phyloP scores from a whole-genome alignment of 2,113 vertebrate genomes.

The Cnemophilus loriae region DNA sequence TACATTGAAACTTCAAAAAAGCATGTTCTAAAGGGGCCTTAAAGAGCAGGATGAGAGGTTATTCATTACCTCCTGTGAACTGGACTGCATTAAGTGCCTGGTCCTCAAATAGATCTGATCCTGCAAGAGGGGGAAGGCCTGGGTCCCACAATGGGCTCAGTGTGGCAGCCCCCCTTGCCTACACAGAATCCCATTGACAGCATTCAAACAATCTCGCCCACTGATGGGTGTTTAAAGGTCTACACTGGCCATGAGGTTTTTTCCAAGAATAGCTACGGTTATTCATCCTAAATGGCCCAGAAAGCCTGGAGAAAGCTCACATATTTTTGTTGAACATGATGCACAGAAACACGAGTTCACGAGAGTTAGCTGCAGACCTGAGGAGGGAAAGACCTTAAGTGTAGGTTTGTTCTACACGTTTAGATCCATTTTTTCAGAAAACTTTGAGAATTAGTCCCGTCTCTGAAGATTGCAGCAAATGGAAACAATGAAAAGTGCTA shows the following conservation, averaged over 20 bases:
- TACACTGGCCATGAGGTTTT: conserved; percentile 15
- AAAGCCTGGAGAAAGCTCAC: conserved; percentile 57
- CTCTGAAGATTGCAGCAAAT: conserved; percentile 35
- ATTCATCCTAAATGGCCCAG: conserved; percentile 61
- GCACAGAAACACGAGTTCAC: not conserved
- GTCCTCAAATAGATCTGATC: conserved; percentile 25
- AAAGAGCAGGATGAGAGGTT: conserved; percentile 50
- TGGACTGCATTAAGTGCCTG: not conserved
- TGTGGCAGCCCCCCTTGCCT: not conserved
- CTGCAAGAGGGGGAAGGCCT: not conserved
- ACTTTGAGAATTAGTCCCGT: not conserved
- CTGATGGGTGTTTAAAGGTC: not conserved
- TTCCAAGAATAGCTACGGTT: not conserved
- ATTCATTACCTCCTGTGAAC: conserved; percentile 49
- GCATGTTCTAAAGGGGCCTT: not conserved
- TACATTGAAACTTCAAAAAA: conserved; percentile 42
- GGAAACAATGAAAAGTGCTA: conserved; percentile 49
- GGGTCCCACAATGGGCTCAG: conserved; percentile 38
- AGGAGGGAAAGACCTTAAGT: not conserved
- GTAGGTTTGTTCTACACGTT: not conserved
- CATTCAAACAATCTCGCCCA: not conserved
- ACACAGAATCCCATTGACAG: conserved; percentile 44
- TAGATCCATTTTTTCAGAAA: not conserved
- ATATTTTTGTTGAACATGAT: conserved; percentile 18
- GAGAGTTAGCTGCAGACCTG: not conserved